Percentiles rank a stretch among this genome's conserved stretches.
These are phyloP conservation scores for Podiceps cristatus DNA, from an alignment of 2,113 vertebrate genomes.

Conservation along the genomic window DNA sequence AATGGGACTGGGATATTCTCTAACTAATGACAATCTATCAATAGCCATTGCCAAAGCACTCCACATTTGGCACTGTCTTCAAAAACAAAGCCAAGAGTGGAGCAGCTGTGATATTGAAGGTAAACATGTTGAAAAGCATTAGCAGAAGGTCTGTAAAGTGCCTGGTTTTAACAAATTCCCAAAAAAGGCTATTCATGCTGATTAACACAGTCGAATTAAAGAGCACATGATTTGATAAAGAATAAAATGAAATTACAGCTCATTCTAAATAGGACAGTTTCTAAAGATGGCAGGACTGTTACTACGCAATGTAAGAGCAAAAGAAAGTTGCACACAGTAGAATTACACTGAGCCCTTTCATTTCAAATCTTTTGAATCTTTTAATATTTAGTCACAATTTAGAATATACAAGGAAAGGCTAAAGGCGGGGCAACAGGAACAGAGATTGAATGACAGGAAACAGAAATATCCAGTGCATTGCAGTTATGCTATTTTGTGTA, in stretches of 20 bases:
- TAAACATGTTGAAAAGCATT: slow-evolving; percentile 48
- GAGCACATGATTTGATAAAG: slow-evolving; percentile 11
- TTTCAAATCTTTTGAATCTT: neutral
- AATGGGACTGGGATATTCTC: neutral
- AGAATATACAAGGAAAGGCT: neutral
- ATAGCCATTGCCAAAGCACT: slow-evolving; percentile 27
- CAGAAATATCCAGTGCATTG: neutral
- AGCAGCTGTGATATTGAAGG: slow-evolving; percentile 65
- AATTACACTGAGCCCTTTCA: neutral
- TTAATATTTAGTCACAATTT: neutral
- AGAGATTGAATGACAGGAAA: neutral
- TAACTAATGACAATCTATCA: neutral
- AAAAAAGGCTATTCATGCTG: neutral
- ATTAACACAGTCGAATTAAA: slow-evolving; percentile 41
- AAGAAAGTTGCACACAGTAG: neutral
- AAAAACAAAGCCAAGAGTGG: slow-evolving; percentile 29
- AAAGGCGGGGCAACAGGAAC: neutral
- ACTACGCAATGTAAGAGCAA: neutral
- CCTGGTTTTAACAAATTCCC: neutral
- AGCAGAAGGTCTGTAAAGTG: slow-evolving; percentile 56
- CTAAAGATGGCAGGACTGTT: neutral
- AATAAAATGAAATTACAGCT: slow-evolving; percentile 17
- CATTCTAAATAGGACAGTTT: neutral
- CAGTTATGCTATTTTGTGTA: neutral
- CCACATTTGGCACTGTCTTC: neutral